phyloP scores from a whole-genome alignment of 2,113 vertebrate species.

The Muscicapa adusta region DNA sequence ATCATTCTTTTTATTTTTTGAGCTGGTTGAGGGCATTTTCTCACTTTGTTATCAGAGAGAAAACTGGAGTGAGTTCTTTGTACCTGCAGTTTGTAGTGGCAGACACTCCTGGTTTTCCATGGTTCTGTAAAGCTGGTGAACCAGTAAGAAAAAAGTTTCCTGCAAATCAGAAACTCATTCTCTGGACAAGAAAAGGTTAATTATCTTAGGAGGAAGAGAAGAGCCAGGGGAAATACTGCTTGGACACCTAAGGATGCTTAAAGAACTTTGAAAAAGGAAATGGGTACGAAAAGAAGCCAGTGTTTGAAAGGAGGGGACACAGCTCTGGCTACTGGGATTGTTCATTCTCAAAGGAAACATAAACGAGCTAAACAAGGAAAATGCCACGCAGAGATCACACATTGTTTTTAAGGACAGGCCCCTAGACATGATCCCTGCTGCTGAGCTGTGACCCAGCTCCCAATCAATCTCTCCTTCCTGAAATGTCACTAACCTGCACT shows the following conservation, averaged over 20 bases:
- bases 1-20: neutral
- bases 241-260: neutral
- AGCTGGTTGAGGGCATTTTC: neutral
- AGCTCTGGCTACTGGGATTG: slow-evolving; percentile 3
- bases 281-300: neutral
- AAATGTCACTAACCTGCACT: slow-evolving; percentile 64
- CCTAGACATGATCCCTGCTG: slow-evolving; percentile 19
- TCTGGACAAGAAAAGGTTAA: neutral
- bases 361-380: slow-evolving; percentile 49
- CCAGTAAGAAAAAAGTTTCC: neutral
- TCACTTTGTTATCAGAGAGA: neutral
- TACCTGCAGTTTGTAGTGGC: neutral
- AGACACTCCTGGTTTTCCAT: neutral
- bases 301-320: neutral
- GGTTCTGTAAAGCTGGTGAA: neutral
- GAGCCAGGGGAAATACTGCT: neutral
- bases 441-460: slow-evolving; percentile 50
- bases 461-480: slow-evolving; percentile 54
- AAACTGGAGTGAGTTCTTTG: neutral
- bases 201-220: neutral
- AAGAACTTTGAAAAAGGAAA: neutral
- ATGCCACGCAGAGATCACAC: slow-evolving; percentile 52
- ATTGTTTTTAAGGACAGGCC: slow-evolving; percentile 61
- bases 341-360: slow-evolving; percentile 14
- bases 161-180: neutral